Evolutionary conservation across 2,797 vertebrate species (phyloP).

Genomic region (Austrolebias charrua): DNA sequence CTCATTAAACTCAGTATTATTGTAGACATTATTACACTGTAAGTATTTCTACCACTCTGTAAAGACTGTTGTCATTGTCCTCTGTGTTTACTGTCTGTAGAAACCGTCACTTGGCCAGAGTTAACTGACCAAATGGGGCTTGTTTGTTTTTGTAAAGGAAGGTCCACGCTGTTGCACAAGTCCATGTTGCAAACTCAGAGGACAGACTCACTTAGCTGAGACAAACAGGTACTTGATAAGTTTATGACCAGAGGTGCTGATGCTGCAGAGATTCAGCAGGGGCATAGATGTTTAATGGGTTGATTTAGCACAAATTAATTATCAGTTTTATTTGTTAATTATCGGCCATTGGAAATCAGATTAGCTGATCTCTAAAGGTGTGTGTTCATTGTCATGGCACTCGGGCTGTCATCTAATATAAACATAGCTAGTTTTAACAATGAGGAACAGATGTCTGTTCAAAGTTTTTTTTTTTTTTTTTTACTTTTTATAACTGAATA

Average conservation of each 20-base stretch:
- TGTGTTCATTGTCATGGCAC: constrained; percentile 10
- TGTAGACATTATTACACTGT: background rate
- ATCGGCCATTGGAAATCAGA: constrained; percentile 40
- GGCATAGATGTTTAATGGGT: constrained; percentile 34
- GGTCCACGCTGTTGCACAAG: constrained; percentile 22
- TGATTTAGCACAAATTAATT: constrained; percentile 48
- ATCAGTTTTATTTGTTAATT: constrained; percentile 24
- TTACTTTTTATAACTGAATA: background rate
- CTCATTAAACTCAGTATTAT: background rate
- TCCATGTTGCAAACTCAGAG: constrained; percentile 22
- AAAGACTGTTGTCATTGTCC: constrained; percentile 14
- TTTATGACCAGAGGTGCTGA: constrained; percentile 49
- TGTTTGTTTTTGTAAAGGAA: constrained; percentile 39
- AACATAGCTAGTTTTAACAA: constrained; percentile 3
- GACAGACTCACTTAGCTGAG: constrained; percentile 46
- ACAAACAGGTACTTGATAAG: constrained; percentile 52
- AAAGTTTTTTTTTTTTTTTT: background rate
- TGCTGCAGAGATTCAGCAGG: constrained; percentile 17
- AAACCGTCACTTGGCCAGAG: constrained; percentile 29
- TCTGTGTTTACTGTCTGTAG: constrained; percentile 22
- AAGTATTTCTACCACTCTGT: background rate
- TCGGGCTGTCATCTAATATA: constrained; percentile 25
- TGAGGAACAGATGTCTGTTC: background rate
- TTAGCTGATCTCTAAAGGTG: constrained; percentile 32
- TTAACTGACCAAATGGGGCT: constrained; percentile 22